Conservation (phyloP, 2,797 vertebrate species). For the Clamator glandarius region DNA sequence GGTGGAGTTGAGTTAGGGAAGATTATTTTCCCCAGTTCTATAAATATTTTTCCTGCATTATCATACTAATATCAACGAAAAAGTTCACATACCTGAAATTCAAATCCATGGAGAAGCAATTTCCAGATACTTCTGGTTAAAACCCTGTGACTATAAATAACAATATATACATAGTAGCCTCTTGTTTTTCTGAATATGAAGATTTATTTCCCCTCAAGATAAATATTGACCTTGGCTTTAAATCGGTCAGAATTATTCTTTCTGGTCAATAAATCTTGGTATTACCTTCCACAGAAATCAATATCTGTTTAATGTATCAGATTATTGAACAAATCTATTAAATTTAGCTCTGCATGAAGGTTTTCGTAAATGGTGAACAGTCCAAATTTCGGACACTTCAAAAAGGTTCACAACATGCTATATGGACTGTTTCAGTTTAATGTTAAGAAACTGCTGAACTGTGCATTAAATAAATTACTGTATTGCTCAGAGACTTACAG, state of each 20-base stretch:
- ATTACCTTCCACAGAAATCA: conserved; percentile 10
- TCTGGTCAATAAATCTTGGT: conserved; percentile 47
- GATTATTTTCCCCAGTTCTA: not conserved
- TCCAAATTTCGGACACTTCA: not conserved
- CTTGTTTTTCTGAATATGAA: not conserved
- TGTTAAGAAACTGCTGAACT: conserved; percentile 50
- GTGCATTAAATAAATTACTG: conserved; percentile 61
- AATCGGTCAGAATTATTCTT: conserved; percentile 47
- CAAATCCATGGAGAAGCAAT: not conserved
- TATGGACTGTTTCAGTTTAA: conserved; percentile 9
- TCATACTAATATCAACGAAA: not conserved
- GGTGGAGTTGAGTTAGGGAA: not conserved
- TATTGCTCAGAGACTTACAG: conserved; percentile 60
- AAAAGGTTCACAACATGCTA: not conserved
- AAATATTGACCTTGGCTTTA: conserved; percentile 44
- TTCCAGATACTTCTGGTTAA: not conserved
- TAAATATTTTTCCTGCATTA: not conserved
- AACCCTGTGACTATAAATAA: not conserved
- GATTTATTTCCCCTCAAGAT: conserved; percentile 4
- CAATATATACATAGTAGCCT: not conserved
- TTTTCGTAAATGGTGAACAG: not conserved
- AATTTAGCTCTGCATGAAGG: not conserved
- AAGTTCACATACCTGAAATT: not conserved
- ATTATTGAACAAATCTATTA: conserved; percentile 20
- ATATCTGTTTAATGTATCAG: conserved; percentile 14